Conservation (phyloP, 1,140 invertebrate genomes). For the Homarus americanus region DNA sequence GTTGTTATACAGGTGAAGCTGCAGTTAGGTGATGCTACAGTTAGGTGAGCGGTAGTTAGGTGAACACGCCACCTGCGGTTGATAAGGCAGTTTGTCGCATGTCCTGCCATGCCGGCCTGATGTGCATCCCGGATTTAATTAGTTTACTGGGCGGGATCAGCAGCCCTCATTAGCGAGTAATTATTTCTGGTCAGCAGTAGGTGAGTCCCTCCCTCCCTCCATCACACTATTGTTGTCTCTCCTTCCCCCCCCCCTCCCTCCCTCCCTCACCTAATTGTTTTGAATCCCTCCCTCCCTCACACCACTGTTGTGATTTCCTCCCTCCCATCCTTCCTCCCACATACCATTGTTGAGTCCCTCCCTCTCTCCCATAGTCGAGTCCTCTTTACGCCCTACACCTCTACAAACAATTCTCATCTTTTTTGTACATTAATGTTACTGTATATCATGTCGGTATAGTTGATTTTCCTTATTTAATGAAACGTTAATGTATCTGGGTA, state of each 20-base stretch:
- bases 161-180: slow-evolving; percentile 21
- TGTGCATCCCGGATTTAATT: slow-evolving; percentile 37
- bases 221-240: not conserved
- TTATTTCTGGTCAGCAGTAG: slow-evolving; percentile 33
- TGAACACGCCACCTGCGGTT: not conserved
- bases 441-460: no score
- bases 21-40: not conserved
- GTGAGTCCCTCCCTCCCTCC: not conserved
- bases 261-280: no score
- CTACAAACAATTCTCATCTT: no score
- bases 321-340: not conserved
- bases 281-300: no score
- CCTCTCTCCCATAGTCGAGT: not conserved
- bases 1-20: no score
- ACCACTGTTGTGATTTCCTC: no score
- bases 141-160: slow-evolving; percentile 10
- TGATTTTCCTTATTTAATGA: no score
- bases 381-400: no score
- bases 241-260: no score
- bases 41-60: not conserved
- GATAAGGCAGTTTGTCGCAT: not conserved
- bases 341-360: not conserved
- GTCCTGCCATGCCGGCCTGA: not conserved
- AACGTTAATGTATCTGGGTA: no score
- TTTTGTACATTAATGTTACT: no score